Base-by-base conservation (phyloP, 2,113 vertebrate species). In the Petrocephalus microphthalmus region DNA sequence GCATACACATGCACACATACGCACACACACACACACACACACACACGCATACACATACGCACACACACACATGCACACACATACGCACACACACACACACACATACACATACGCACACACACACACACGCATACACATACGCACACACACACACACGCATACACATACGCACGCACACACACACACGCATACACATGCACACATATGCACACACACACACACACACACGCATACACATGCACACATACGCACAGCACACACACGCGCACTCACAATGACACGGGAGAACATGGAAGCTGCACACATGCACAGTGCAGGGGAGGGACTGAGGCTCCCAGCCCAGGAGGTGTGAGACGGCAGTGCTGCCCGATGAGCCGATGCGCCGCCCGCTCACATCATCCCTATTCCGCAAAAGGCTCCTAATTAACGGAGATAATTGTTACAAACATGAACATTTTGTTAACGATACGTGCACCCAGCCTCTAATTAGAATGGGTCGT, bases 401-500 rank as follows among this genome's bases (percentile, higher is more conserved):
- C 20, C 22, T 83, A 52, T 29, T 81, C 81, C 87, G 45, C 56
- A 84, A 29, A 84, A 25, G 29, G 56, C 81, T 49, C 25, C 54
- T 88, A 84, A 88, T 88, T 84, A 88, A 47, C 42, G 22, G 45
- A 67, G 20, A 81, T 56, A 74, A 56, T 83, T 42, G 49, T 56
- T 88, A 64, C 42, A 67, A 67, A 84, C 81, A 88, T 33, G 82
- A 67, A 37, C 45, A 47, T 64, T 67, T 88, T 57, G n/a, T 83
- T 60, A 84, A 84, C 52, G 78, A 83, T 88, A 84, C 82, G 15
- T 49, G 54, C 88, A 84, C 54, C 33, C 83, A 82, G 49, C 56
- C 88, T 51, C 67, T 87, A 85, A 84, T 84, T 88, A 88, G 45
- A 47, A 49, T 53, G n/a, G 42, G 81, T 64, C 53, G 53, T 60